Evolutionary conservation across 2,888 invertebrate species (phyloP), one percentile per base, ranked within the genome.

Genomic region (Aphodius granarius): DNA sequence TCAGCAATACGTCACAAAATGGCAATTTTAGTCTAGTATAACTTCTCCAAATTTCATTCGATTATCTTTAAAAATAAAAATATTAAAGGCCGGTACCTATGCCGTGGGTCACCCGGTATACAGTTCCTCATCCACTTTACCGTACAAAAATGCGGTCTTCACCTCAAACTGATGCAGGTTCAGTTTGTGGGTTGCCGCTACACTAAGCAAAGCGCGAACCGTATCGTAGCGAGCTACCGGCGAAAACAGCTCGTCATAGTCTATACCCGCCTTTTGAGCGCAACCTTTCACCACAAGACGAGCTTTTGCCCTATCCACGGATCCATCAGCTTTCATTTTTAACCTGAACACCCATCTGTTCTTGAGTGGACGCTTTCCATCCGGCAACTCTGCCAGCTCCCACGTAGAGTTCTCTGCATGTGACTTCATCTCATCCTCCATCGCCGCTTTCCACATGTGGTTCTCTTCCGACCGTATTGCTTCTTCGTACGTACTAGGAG

Each of bases 401-500:
- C 83, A 84, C 0, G 82, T 84, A 19, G 80, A 13, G 75, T 84
- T 84, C 77, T 83, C 81, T 23, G 80, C 75, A 17, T 84, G 73
- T n/a, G 83, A 82, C 17, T 63, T 66, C 19, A 83, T 81, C 81
- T 84, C 82, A 19, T 72, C 77, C 62, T 83, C 21, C 77, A 80
- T 77, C 9, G 79, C 76, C 22, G 76, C 6, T 18, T 65, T 64
- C 79, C 80, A 80, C 22, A 74, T 68, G 5, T 68, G 17, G 5
- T 23, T 73, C 9, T 77, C 66, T 19, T 74, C 19, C 13, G 66
- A 22, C 63, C 63, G 43, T 18, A 65, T 20, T 6, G 73, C 73
- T 43, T 77, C 77, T 18, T 13, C 68, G 22, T 65, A 68, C 15
- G 63, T 74, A 13, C 15, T n/a, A 21, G 74, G 71, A 19, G 17